Percentiles rank a stretch among this genome's conserved stretches.
Evolutionary conservation across 2,113 vertebrate species (phyloP).

Genomic region (Indicator indicator): DNA sequence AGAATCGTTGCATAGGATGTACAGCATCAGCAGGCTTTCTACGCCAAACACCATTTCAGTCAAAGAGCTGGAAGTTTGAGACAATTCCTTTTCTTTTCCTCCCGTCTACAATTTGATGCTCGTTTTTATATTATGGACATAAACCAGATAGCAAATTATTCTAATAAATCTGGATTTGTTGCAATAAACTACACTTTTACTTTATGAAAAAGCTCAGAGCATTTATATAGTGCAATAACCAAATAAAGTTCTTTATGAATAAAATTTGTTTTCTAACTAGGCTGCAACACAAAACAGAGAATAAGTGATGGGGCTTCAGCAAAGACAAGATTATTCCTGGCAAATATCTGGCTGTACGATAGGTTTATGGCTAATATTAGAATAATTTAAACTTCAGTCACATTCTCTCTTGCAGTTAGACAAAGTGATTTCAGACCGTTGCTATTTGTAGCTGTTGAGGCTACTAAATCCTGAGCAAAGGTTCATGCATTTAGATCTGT

Average conservation of each 20-base stretch:
- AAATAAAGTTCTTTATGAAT: not conserved
- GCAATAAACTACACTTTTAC: not conserved
- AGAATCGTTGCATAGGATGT: not conserved
- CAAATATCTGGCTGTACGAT: not conserved
- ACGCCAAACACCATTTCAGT: not conserved
- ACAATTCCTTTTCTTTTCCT: not conserved
- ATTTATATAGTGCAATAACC: not conserved
- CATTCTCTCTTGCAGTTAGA: not conserved
- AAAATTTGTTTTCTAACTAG: not conserved
- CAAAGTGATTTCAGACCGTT: not conserved
- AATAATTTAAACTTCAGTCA: not conserved
- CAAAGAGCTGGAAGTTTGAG: constrained; percentile 25
- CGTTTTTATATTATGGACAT: not conserved
- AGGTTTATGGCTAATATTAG: not conserved
- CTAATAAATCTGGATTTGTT: not conserved
- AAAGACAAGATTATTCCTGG: not conserved
- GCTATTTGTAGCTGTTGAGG: not conserved
- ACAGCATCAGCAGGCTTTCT: not conserved
- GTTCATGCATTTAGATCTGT: not conserved
- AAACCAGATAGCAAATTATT: not conserved
- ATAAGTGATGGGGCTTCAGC: not conserved
- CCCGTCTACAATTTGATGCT: not conserved
- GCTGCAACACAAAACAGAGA: not conserved
- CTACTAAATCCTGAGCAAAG: not conserved
- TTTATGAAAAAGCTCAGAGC: not conserved